Evolutionary conservation across 2,797 vertebrate genomes (phyloP), one percentile per base, ranked within the genome.

Genomic region (Borostomias antarcticus): DNA sequence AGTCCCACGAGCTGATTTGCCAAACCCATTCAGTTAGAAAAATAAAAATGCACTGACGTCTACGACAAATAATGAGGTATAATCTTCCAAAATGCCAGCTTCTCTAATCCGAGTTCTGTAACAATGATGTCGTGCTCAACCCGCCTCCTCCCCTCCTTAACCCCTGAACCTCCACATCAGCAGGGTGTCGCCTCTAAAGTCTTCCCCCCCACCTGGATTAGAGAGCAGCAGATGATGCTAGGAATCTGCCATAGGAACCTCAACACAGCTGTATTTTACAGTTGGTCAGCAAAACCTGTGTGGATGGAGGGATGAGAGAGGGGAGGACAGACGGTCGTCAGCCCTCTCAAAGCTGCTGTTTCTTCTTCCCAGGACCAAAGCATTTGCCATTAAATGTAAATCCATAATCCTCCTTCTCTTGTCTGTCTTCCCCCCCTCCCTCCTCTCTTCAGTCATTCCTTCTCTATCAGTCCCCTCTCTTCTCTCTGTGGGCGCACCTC

Each of bases 301-400:
- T n/a, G 33, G 11, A 11, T 51, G 35, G 13, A 33, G 5, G 23
- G 2, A 9, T 58, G 57, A n/a, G 57, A 4, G 19, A 17, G 32
- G 11, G 21, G 21, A 17, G 33, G n/a, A 47, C 3, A 11, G 26
- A 15, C 23, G 4, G 15, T 48, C 40, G 47, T 48, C 59, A 29
- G 21, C 60, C 64, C 58, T 64, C 72, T 80, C 75, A 78, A 78
- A 82, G 67, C 65, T 75, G 6, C 67, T 1, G 37, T 74, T 67
- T 71, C 29, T 25, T 51, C 45, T 30, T 67, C 7, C 63, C 32
- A 58, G 73, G 52, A 69, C 25, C 21, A 54, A 62, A 70, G 37
- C 75, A 68, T 85, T 81, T 81, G 76, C 82, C 76, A 82, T 85
- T 85, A 75, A 86, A 90, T 91, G 87, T 87, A 89, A 94, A 94